Evolutionary conservation across 1,140 invertebrate species (phyloP).

Genomic region (Papilio machaon): DNA sequence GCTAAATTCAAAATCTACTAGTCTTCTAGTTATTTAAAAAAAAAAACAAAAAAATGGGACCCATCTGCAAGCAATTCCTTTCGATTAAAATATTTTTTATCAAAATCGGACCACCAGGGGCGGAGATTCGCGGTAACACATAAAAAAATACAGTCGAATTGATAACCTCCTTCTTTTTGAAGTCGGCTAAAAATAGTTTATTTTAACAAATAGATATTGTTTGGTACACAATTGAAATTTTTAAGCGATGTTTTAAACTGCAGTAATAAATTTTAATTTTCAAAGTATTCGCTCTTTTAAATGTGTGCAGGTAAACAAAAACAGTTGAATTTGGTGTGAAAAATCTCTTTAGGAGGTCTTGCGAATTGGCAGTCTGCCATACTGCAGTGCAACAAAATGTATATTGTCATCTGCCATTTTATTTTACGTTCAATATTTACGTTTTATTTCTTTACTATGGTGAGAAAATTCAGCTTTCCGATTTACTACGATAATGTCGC

Average conservation of each 20-base stretch:
- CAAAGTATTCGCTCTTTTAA: neutral
- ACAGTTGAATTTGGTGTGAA: neutral
- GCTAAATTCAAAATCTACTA: no score
- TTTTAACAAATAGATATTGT: neutral
- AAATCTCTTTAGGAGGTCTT: neutral
- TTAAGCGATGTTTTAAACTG: neutral
- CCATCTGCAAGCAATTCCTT: no score
- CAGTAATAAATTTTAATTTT: neutral
- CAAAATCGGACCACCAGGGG: no score
- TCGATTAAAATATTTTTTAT: no score
- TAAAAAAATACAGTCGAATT: no score
- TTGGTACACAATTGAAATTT: neutral
- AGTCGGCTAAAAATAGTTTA: no score
- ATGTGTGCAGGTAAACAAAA: neutral
- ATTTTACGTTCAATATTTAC: slow-evolving; percentile 4
- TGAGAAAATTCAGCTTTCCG: neutral
- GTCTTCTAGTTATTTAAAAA: no score
- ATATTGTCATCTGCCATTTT: neutral
- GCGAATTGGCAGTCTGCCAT: slow-evolving; percentile 3
- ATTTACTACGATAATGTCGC: neutral
- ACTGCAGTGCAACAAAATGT: slow-evolving; percentile 6
- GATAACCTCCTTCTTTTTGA: no score
- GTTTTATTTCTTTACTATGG: neutral
- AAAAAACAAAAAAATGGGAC: no score
- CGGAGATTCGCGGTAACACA: no score